A percentile compares a stretch with the other conserved stretches of the same genome.
Conservation (phyloP, 2,888 invertebrate genomes). For the Dyspetes luteomarginatus region DNA sequence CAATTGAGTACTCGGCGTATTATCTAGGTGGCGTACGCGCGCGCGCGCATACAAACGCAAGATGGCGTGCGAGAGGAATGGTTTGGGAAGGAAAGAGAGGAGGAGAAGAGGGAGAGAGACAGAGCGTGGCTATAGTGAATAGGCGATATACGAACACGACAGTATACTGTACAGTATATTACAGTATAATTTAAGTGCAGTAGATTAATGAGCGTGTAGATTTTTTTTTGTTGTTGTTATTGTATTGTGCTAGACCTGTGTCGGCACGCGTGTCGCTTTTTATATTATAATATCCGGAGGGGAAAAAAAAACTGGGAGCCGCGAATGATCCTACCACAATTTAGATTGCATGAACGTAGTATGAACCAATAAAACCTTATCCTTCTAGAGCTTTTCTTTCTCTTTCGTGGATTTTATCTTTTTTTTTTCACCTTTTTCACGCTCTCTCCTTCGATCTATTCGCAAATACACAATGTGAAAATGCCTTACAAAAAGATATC, state of each 20-base stretch:
- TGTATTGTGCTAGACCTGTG: constrained; percentile 12
- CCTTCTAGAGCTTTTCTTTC: not conserved
- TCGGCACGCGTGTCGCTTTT: constrained; percentile 30
- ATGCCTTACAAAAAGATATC: no score
- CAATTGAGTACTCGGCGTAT: constrained; percentile 25
- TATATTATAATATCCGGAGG: constrained; percentile 25
- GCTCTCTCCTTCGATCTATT: no score
- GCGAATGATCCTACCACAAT: not conserved
- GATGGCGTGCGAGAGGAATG: constrained; percentile 2
- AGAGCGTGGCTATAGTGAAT: not conserved
- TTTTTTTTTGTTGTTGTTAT: not conserved
- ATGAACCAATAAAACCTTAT: not conserved
- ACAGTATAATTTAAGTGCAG: not conserved
- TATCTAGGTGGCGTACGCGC: constrained; percentile 23
- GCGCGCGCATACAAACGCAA: constrained; percentile 25
- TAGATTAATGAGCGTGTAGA: not conserved
- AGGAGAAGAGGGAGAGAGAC: not conserved
- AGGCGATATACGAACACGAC: not conserved
- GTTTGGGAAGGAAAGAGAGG: not conserved
- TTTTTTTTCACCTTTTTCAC: no score
- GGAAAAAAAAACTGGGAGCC: not conserved
- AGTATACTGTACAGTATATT: no score
- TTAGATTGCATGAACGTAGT: not conserved
- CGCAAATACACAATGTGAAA: no score
- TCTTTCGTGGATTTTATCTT: not conserved